Base-by-base conservation (phyloP, 37 sponge, comb jelly and placozoan genomes). In the Hexactinellida sp. region DNA sequence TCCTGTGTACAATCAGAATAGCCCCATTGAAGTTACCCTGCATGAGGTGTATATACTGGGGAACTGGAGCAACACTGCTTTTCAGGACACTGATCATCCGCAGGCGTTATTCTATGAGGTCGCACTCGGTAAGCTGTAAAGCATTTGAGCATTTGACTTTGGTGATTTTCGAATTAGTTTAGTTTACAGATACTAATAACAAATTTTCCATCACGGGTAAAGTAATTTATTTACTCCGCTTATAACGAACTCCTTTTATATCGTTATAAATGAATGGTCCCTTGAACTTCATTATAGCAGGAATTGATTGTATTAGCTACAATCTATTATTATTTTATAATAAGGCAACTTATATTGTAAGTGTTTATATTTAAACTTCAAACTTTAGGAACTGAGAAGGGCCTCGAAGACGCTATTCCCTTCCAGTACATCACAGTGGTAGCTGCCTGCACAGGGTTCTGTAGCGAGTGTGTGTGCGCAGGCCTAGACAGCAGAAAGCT, bases 1-100 rank as follows among this genome's bases (percentile, higher is more conserved):
- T 7, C 94, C 94, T 9, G 41, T 88, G 32, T 37, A 90, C 10
- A 88, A 89, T 41, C 91, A 87, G 0, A 90, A 32, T 47, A 47
- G 52, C 16, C 13, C 19, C 16, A 36, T 82, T 19, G 19, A 16
- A 21, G 37, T 82, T 36, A 34, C 83, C 13, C 36, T 82, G 13
- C 83, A 82, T 9, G 83, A 36, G 16, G 83, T 36, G 16, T 82
- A 21, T 82, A 36, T 36, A 36, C 37, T 82, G 13, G 83, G 83
- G 36, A 47, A 47, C 13, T 82, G 83, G 37, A 82, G 37, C 19
- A 36, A 13, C 13, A 36, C 37, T 82, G 83, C 37, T 36, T 82
- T 82, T 82, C 37, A 82, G 37, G 83, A 82, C 16, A 19, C 83
- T 36, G 83, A 82, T 34, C 16, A 82, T 19, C 37, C 52, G 9